A percentile compares a stretch with the other conserved stretches of the same genome.
These are phyloP conservation scores for Oeneis ivallda DNA, from an alignment of 2,888 invertebrate species.

Conservation along the genomic window DNA sequence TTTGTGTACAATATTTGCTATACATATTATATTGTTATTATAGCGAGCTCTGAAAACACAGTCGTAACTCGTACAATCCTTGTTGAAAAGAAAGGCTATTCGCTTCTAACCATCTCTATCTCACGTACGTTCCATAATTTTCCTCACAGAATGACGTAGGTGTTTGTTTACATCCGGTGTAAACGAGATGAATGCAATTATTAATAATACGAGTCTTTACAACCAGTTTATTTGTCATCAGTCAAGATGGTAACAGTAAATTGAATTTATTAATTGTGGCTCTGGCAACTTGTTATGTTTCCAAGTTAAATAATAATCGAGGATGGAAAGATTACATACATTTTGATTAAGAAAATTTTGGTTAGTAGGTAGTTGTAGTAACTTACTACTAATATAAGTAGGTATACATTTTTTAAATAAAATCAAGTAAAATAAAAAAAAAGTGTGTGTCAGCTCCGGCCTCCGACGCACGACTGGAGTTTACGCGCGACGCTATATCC, in stretches of 20 bases:
- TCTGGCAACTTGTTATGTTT: background rate
- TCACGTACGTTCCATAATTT: conserved; percentile 30
- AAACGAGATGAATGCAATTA: conserved; percentile 18
- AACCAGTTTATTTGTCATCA: conserved; percentile 9
- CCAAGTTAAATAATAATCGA: background rate
- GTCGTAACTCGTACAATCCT: no score
- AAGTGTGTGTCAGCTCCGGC: no score
- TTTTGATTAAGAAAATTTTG: background rate
- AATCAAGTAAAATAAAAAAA: no score
- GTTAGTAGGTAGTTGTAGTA: no score
- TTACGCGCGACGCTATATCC: no score
- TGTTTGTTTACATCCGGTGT: conserved; percentile 29
- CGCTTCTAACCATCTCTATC: background rate
- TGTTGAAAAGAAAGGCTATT: background rate
- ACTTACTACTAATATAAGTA: no score
- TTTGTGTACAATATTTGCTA: no score
- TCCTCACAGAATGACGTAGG: conserved; percentile 32
- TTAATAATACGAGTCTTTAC: conserved; percentile 10
- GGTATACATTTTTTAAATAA: no score
- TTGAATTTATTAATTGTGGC: background rate
- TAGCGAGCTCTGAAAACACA: no score
- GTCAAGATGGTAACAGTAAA: conserved; percentile 1
- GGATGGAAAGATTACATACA: background rate
- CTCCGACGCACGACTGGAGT: no score
- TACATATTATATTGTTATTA: no score